Conservation (phyloP, 2,797 vertebrate species). For the Cheirogaleus major region DNA sequence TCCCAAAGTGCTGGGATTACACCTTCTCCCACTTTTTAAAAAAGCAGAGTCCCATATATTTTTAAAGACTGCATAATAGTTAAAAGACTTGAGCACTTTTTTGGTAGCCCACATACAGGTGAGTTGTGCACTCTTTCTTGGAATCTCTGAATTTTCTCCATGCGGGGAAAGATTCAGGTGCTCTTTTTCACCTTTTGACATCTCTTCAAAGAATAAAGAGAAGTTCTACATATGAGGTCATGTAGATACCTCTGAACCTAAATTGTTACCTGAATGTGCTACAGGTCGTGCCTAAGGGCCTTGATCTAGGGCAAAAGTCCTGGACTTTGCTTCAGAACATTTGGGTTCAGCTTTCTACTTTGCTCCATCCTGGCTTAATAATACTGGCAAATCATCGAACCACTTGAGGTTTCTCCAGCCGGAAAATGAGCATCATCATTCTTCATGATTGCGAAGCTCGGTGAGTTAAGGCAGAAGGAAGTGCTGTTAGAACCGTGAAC, state of each 20-base stretch:
- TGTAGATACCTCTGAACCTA: background rate
- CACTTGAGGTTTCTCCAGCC: background rate
- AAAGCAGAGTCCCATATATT: background rate
- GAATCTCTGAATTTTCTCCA: background rate
- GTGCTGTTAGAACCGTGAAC: background rate
- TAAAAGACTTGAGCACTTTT: background rate
- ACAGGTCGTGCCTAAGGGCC: background rate
- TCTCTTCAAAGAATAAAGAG: background rate
- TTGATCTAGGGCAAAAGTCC: background rate
- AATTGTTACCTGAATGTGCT: background rate
- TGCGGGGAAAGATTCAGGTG: background rate
- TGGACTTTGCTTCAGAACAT: background rate
- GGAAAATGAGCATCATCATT: background rate
- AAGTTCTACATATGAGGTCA: background rate
- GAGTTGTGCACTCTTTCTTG: background rate
- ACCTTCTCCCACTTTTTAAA: background rate
- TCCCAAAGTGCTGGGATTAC: no score
- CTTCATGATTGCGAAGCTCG: background rate
- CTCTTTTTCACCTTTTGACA: background rate
- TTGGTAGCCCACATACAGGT: background rate
- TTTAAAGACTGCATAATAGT: background rate
- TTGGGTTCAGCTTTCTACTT: background rate
- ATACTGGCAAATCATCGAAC: background rate
- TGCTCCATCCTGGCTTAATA: background rate
- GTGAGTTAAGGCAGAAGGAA: background rate